phyloP scores from a whole-genome alignment of 2,888 invertebrate species.

The Watsonalla cultraria region DNA sequence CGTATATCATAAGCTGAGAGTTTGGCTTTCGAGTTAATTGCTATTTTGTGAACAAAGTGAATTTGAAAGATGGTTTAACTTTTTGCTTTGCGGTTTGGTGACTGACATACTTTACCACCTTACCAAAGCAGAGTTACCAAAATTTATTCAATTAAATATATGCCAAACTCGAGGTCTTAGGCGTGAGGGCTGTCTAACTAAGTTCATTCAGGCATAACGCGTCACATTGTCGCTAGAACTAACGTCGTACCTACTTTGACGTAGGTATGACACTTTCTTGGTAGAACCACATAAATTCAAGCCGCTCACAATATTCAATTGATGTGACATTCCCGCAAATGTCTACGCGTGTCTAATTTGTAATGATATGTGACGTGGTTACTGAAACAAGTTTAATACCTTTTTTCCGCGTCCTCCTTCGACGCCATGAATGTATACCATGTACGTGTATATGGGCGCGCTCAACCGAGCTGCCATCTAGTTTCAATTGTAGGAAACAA shows the following conservation, averaged over 20 bases:
- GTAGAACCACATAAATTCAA: slow-evolving; percentile 22
- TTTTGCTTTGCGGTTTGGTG: no score
- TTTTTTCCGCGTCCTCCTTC: no score
- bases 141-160: not conserved
- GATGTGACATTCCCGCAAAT: slow-evolving; percentile 9
- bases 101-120: no score
- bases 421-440: no score
- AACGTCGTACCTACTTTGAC: slow-evolving; percentile 40
- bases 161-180: not conserved
- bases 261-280: slow-evolving; percentile 51
- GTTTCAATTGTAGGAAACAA: no score
- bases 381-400: no score
- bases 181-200: not conserved
- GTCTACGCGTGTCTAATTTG: not conserved
- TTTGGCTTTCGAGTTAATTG: no score
- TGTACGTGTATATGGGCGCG: no score
- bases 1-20: no score
- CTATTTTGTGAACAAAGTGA: no score
- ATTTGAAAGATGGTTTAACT: no score
- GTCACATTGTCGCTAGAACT: slow-evolving; percentile 34
- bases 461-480: no score
- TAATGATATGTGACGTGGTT: not conserved
- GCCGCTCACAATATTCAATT: slow-evolving; percentile 14
- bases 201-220: slow-evolving; percentile 19
- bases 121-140: not conserved